Evolutionary conservation across 2,797 vertebrate species (phyloP), one percentile per base, ranked within the genome.

Genomic region (Spheniscus humboldti): DNA sequence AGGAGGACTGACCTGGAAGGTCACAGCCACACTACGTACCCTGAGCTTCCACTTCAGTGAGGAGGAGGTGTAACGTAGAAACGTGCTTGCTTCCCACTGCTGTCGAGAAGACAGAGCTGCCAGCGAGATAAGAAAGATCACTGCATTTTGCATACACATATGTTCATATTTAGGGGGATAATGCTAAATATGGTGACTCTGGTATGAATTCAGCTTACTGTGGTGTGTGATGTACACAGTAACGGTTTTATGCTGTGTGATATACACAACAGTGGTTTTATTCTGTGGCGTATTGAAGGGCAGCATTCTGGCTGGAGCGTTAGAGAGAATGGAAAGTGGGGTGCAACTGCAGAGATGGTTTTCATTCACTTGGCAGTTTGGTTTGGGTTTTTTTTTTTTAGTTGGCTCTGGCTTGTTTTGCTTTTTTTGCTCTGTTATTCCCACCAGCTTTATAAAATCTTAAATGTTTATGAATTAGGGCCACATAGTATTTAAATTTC

Each of bases 391-490:
- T n/a, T n/a, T 57, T 57, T 78, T 43, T 76, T 50, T 9, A 48
- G 52, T 76, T 92, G 56, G 43, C 85, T 60, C 66, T 88, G 76
- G 37, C 75, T 96, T 80, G 48, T n/a, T 95, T 93, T 94, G 82
- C 66, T 45, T 86, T 92, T 88, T 80, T 72, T 62, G 9, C 63
- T 91, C 47, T 76, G 95, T 75, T 83, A 66, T 97, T 97, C 96
- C 96, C 85, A 72, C 59, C 18, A 85, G 95, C 74, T 96, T 97
- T 96, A 95, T 95, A 97, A 97, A 97, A 93, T 90, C 53, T 93
- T 76, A 88, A 92, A 95, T 97, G 94, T 96, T 98, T 97, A 94
- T 93, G 94, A 94, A 97, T 98, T 83, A 90, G 94, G 81, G 80
- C 92, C 91, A 86, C 91, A 33, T 86, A 92, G 88, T 97, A 97